These are phyloP conservation scores for Phymastichus coffea DNA, from an alignment of 1,140 invertebrate genomes.

Conservation along the genomic window DNA sequence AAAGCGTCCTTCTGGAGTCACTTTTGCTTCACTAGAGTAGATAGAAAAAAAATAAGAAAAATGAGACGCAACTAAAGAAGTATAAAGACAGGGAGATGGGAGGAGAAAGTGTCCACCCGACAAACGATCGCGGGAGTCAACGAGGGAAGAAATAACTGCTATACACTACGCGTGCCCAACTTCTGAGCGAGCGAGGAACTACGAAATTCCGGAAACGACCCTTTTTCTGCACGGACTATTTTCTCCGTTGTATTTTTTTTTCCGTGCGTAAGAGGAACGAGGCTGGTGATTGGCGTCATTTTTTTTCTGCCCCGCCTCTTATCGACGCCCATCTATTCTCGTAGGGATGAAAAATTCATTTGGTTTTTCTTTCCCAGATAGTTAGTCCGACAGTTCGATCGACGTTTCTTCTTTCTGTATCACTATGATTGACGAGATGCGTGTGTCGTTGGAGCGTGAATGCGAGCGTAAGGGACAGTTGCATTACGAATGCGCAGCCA, in stretches of 20 bases:
- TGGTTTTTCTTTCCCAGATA: too few species aligned
- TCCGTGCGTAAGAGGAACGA: background rate
- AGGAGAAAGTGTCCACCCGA: constrained; percentile 10
- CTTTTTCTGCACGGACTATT: constrained; percentile 19
- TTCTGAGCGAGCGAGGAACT: constrained; percentile 3
- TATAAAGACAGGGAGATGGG: background rate
- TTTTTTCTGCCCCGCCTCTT: constrained; percentile 1
- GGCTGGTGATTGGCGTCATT: constrained; percentile 18
- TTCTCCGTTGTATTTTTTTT: background rate
- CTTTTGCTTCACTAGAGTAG: too few species aligned
- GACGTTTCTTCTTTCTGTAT: too few species aligned
- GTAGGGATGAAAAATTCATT: constrained; percentile 10
- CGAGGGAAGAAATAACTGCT: constrained; percentile 28
- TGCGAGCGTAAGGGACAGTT: too few species aligned
- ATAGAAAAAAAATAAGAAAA: background rate
- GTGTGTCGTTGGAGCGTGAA: too few species aligned
- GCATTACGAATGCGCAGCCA: too few species aligned
- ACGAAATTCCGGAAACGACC: constrained; percentile 28
- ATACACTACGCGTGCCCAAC: background rate
- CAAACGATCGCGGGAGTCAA: constrained; percentile 28
- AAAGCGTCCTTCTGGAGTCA: too few species aligned
- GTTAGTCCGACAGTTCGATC: too few species aligned
- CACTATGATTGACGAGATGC: too few species aligned
- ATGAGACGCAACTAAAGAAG: background rate
- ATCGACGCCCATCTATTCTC: background rate